Evolutionary conservation across 2,113 vertebrate genomes (phyloP).

Genomic region (Calyptomena viridis): DNA sequence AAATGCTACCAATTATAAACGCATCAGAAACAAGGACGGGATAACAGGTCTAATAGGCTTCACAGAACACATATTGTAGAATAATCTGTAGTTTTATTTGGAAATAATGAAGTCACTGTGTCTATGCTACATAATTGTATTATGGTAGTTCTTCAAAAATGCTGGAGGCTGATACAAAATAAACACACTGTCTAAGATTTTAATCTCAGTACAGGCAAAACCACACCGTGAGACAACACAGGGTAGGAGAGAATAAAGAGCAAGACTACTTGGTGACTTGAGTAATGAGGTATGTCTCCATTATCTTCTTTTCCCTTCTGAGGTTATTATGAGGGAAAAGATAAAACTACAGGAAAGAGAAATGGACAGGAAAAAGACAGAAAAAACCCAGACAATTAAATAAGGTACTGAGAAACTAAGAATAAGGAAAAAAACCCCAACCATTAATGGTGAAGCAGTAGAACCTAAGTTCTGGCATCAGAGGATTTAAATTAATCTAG

Average conservation of each 20-base stretch:
- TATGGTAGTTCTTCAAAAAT: background rate
- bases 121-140: background rate
- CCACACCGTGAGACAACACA: background rate
- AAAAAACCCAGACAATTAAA: background rate
- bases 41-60: background rate
- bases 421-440: background rate
- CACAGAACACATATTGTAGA: background rate
- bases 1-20: background rate
- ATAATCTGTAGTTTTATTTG: background rate
- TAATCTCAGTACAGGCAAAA: background rate
- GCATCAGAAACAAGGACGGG: background rate
- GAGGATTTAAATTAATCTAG: constrained; percentile 2
- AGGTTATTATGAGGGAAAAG: background rate
- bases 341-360: background rate
- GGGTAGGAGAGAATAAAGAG: background rate
- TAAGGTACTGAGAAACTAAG: background rate
- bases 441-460: background rate
- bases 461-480: background rate
- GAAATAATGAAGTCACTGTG: background rate
- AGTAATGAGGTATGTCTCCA: background rate
- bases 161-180: background rate
- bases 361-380: background rate
- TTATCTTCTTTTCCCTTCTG: background rate
- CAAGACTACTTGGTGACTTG: background rate
- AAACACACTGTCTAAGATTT: background rate